phyloP scores from a whole-genome alignment of 2,888 invertebrate species.

The Microchrysa polita region DNA sequence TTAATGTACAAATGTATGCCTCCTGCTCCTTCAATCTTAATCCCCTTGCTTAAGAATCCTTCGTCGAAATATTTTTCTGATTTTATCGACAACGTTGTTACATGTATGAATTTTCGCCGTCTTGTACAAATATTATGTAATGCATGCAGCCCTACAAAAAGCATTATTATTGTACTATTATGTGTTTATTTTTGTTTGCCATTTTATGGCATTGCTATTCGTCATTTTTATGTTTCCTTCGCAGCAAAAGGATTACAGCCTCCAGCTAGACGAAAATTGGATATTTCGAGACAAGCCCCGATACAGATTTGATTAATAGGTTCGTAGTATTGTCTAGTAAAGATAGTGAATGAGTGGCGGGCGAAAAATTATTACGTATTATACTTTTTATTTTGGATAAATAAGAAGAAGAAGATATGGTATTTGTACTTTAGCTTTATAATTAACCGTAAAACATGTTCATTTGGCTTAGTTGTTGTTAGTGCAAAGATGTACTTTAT shows the following conservation, averaged over 20 bases:
- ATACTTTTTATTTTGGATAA: no score
- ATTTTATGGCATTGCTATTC: conserved; percentile 18
- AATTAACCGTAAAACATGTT: no score
- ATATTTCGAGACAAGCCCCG: conserved; percentile 12
- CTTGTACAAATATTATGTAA: conserved; percentile 31
- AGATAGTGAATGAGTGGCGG: not conserved
- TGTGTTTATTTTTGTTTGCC: no score
- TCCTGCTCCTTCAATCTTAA: conserved; percentile 12
- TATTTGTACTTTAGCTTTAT: no score
- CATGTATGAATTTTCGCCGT: not conserved
- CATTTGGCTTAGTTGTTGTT: no score
- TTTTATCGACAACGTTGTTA: conserved; percentile 30
- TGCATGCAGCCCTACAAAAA: no score
- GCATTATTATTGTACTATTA: no score
- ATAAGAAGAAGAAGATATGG: no score
- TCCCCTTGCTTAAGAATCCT: not conserved
- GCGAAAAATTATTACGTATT: no score
- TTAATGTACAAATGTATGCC: conserved; percentile 12
- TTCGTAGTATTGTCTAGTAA: conserved; percentile 10
- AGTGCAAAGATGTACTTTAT: no score
- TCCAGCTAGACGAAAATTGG: conserved; percentile 23
- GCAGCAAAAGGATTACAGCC: conserved; percentile 32
- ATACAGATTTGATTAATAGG: conserved; percentile 29
- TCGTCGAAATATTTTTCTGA: conserved; percentile 14
- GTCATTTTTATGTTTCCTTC: conserved; percentile 40